These are phyloP conservation scores for Argya squamiceps DNA, from an alignment of 2,797 vertebrate genomes.

Conservation along the genomic window DNA sequence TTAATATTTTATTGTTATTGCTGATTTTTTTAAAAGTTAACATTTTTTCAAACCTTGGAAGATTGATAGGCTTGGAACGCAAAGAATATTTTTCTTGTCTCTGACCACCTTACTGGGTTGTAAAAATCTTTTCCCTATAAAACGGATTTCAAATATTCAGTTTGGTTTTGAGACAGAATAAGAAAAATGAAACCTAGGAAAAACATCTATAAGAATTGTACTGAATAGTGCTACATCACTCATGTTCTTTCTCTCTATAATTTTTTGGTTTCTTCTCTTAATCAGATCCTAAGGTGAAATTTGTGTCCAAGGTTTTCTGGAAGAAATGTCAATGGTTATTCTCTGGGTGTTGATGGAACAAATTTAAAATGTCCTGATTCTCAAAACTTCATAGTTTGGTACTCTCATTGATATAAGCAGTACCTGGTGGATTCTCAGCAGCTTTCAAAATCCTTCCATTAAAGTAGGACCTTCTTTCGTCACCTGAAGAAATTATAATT, in stretches of 20 bases:
- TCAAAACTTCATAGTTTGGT: background rate
- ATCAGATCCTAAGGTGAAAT: background rate
- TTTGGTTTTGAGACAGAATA: background rate
- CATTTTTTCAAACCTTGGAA: background rate
- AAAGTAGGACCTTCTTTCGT: background rate
- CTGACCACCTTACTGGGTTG: background rate
- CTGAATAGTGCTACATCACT: background rate
- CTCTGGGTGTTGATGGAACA: fast-evolving
- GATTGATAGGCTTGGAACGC: background rate
- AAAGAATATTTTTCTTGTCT: background rate
- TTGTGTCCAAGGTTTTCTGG: background rate
- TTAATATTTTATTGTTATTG: background rate
- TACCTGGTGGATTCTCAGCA: background rate
- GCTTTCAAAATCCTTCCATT: background rate
- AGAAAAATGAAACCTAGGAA: background rate
- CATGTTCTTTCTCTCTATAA: background rate
- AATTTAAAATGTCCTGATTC: background rate
- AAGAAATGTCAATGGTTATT: background rate
- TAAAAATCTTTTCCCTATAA: background rate
- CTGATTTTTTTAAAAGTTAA: background rate
- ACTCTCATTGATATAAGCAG: background rate
- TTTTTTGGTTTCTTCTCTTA: background rate
- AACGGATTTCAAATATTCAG: background rate
- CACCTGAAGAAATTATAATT: background rate
- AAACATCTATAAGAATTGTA: background rate